Conservation (phyloP, 2,888 invertebrate genomes). For the Nymphalis urticae region DNA sequence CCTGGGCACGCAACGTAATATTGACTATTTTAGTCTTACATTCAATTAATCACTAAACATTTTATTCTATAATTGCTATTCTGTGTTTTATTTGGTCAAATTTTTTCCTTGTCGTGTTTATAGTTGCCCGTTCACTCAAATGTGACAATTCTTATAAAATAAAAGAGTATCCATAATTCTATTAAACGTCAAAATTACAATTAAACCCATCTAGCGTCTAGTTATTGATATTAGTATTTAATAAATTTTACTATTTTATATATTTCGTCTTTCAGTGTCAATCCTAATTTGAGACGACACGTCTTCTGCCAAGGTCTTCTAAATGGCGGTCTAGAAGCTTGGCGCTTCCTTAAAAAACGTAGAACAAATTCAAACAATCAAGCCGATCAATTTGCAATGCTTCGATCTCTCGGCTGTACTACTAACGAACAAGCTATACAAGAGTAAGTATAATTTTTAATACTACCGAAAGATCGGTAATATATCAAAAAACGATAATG, state of each 20-base stretch:
- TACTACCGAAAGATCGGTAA: not conserved
- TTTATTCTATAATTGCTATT: too few relatives aligned
- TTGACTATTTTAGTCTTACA: not conserved
- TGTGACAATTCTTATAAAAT: too few relatives aligned
- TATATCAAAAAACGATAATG: too few relatives aligned
- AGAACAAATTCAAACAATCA: slow-evolving; percentile 64
- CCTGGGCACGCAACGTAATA: slow-evolving; percentile 33
- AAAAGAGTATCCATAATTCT: too few relatives aligned
- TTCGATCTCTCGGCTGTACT: slow-evolving; percentile 77
- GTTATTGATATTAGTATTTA: too few relatives aligned
- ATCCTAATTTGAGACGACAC: slow-evolving; percentile 82
- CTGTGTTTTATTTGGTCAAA: too few relatives aligned
- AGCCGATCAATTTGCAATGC: slow-evolving; percentile 68
- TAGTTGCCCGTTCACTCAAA: too few relatives aligned
- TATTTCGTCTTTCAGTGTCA: slow-evolving; percentile 60
- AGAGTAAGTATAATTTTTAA: slow-evolving; percentile 47
- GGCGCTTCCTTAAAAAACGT: slow-evolving; percentile 77
- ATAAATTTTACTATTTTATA: not conserved
- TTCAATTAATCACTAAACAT: not conserved
- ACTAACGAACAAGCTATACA: slow-evolving; percentile 56
- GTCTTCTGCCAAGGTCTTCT: slow-evolving; percentile 85
- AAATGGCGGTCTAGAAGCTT: slow-evolving; percentile 81
- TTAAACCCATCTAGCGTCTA: too few relatives aligned
- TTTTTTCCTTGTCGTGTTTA: too few relatives aligned
- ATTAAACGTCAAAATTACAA: too few relatives aligned